Percentiles rank a stretch among this genome's conserved stretches.
Conservation (phyloP, 2,113 vertebrate species). For the Tonatia bakeri region DNA sequence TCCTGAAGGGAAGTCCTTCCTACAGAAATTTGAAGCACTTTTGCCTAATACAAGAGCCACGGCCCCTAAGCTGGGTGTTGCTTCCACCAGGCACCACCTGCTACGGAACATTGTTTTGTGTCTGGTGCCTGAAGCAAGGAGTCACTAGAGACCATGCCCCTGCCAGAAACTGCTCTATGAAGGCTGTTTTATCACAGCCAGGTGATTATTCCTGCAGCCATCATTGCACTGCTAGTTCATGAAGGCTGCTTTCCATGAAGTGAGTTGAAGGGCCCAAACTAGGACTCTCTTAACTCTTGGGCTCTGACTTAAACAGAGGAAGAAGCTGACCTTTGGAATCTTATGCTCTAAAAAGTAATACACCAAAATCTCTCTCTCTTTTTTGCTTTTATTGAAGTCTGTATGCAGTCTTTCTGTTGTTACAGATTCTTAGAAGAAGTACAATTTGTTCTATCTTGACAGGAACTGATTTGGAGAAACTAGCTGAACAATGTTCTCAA, state of each 20-base stretch:
- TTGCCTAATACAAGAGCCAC: background rate
- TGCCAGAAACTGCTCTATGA: background rate
- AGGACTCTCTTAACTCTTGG: background rate
- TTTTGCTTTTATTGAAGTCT: background rate
- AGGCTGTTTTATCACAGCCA: background rate
- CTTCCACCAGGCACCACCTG: background rate
- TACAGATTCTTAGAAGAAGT: background rate
- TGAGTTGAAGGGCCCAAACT: background rate
- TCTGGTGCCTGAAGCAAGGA: background rate
- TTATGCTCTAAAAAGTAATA: background rate
- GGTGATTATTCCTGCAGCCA: background rate
- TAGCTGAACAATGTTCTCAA: background rate
- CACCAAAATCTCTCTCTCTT: background rate
- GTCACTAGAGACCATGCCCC: background rate
- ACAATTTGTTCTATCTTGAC: background rate
- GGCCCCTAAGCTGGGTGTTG: background rate
- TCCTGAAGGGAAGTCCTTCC: background rate
- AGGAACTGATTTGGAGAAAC: slow-evolving; percentile 6
- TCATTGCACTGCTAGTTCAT: background rate
- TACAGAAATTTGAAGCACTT: background rate
- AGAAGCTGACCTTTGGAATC: background rate
- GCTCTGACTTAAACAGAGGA: background rate
- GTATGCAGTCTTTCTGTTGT: background rate
- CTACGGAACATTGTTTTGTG: background rate
- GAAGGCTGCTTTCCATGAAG: background rate